A percentile compares a stretch with the other conserved stretches of the same genome.
phyloP scores from a whole-genome alignment of 1,140 invertebrate species.

The Drosophila navojoa region DNA sequence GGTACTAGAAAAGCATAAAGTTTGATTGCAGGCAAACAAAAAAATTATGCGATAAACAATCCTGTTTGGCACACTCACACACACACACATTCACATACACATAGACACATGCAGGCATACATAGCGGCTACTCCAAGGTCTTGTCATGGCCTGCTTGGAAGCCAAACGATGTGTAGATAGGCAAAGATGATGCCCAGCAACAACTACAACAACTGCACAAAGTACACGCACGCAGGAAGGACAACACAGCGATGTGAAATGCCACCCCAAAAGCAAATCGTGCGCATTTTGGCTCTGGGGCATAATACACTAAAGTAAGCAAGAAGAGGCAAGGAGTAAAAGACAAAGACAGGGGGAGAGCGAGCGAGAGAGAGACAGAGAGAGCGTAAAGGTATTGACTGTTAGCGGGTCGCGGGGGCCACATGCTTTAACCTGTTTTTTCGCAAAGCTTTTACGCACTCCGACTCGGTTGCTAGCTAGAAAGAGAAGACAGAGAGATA shows the following conservation, averaged over 20 bases:
- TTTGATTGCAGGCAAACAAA: slow-evolving; percentile 44
- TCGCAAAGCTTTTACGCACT: slow-evolving; percentile 76
- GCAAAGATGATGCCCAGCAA: slow-evolving; percentile 63
- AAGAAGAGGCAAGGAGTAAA: slow-evolving; percentile 15
- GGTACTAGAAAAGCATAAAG: slow-evolving; percentile 26
- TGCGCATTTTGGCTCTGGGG: slow-evolving; percentile 73
- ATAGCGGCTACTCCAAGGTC: slow-evolving; percentile 65
- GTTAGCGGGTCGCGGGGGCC: slow-evolving; percentile 42
- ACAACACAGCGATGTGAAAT: slow-evolving; percentile 59
- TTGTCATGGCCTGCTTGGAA: slow-evolving; percentile 68
- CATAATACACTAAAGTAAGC: slow-evolving; percentile 60
- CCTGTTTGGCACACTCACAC: slow-evolving; percentile 60
- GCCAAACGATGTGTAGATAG: slow-evolving; percentile 59
- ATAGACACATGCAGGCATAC: slow-evolving; percentile 19
- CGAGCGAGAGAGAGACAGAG: slow-evolving; percentile 9
- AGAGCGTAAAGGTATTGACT: slow-evolving; percentile 21
- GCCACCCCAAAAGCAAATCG: slow-evolving; percentile 70
- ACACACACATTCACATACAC: slow-evolving; percentile 3
- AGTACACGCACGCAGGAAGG: slow-evolving; percentile 56
- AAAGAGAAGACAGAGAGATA: neutral
- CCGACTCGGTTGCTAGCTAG: slow-evolving; percentile 22
- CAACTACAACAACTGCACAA: slow-evolving; percentile 37
- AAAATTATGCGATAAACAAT: slow-evolving; percentile 58
- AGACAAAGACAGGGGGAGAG: neutral
- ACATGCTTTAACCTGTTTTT: slow-evolving; percentile 79